Percentiles rank a stretch among this genome's conserved stretches.
Evolutionary conservation across 2,888 invertebrate species (phyloP).

Genomic region (Panorpa germanica): DNA sequence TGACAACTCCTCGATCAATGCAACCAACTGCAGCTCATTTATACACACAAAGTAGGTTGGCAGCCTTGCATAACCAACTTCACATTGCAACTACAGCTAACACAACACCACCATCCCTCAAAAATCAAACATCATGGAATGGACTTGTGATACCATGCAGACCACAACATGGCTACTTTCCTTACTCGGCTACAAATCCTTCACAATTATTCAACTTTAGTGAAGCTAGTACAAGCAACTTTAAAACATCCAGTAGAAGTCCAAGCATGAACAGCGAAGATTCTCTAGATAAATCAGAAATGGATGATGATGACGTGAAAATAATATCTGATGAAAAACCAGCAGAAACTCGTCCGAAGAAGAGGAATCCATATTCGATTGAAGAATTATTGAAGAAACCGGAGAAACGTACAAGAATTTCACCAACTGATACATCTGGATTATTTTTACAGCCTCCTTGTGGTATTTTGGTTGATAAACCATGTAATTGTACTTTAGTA

Average conservation of each 20-base stretch:
- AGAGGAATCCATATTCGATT: slow-evolving; percentile 73
- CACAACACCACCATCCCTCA: slow-evolving; percentile 26
- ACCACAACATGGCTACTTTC: slow-evolving; percentile 22
- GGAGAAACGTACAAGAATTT: slow-evolving; percentile 36
- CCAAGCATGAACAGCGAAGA: slow-evolving; percentile 28
- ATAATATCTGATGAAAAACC: slow-evolving; percentile 16
- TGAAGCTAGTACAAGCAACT: slow-evolving; percentile 16
- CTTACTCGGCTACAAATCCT: slow-evolving; percentile 16
- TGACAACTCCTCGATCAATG: slow-evolving; percentile 9
- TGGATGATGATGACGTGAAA: slow-evolving; percentile 24
- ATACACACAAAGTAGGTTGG: slow-evolving; percentile 29
- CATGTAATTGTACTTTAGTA: too few species aligned
- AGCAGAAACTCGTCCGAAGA: slow-evolving; percentile 28
- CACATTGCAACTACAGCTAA: slow-evolving; percentile 31
- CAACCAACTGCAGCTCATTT: slow-evolving; percentile 16
- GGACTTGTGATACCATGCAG: slow-evolving; percentile 36
- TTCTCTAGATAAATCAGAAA: slow-evolving; percentile 30
- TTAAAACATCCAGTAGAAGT: too few species aligned
- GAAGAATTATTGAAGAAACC: slow-evolving; percentile 72
- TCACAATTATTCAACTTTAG: too few species aligned
- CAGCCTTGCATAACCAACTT: slow-evolving; percentile 29
- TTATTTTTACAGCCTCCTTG: too few species aligned
- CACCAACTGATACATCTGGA: too few species aligned
- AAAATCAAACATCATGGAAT: slow-evolving; percentile 35
- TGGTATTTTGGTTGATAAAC: too few species aligned